Conservation (phyloP, 35 echinoderm and acorn worm genomes). For the Ophioderma brevispina region DNA sequence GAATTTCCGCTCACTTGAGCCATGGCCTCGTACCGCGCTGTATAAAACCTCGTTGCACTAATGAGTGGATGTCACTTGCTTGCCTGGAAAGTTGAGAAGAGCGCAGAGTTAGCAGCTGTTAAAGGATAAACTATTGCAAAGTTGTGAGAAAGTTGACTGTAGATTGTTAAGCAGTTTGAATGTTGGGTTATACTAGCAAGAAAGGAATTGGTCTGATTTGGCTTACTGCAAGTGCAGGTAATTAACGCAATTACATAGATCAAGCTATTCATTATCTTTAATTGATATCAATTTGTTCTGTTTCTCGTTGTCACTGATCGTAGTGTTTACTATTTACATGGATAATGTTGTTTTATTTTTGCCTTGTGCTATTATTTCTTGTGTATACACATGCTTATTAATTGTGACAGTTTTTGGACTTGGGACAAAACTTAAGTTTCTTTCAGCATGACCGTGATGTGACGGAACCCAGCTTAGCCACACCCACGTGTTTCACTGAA, state of each 20-base stretch:
- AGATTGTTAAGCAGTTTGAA: not conserved
- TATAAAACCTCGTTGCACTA: not conserved
- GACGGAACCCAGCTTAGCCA: not conserved
- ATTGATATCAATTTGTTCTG: not conserved
- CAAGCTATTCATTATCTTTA: not conserved
- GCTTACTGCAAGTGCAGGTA: not conserved
- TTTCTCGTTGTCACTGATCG: not conserved
- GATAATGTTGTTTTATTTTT: too few species aligned
- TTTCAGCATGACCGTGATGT: not conserved
- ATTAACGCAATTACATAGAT: not conserved
- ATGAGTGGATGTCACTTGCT: not conserved
- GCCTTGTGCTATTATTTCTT: not conserved
- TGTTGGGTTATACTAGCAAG: not conserved
- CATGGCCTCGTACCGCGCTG: not conserved
- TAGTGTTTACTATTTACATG: not conserved
- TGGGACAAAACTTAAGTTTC: not conserved
- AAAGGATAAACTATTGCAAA: too few species aligned
- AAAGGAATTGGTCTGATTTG: not conserved
- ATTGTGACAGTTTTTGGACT: constrained; percentile 1
- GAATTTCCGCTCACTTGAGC: not conserved
- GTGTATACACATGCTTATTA: not conserved
- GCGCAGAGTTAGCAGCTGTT: too few species aligned
- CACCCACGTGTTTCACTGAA: too few species aligned
- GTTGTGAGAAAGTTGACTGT: too few species aligned
- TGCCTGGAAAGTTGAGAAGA: not conserved